phyloP scores from a whole-genome alignment of 2,888 invertebrate species.

The Netelia fuscicornis region DNA sequence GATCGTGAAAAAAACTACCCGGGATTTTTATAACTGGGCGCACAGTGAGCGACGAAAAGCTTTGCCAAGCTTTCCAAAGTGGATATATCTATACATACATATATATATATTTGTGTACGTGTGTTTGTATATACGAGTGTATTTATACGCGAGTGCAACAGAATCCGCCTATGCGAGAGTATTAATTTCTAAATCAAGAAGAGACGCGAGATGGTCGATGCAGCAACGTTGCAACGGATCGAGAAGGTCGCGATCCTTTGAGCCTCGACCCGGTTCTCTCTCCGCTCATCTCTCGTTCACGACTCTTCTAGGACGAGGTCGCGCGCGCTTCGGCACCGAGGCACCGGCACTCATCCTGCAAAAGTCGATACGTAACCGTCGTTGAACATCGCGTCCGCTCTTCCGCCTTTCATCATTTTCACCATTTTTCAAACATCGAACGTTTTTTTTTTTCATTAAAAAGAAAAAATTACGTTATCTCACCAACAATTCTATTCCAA shows the following conservation, averaged over 20 bases:
- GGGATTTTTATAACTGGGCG: background rate
- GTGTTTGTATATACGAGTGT: background rate
- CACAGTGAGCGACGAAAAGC: background rate
- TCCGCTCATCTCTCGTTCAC: slow-evolving; percentile 18
- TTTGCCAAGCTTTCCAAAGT: slow-evolving; percentile 2
- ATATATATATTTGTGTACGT: background rate
- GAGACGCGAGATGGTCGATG: slow-evolving; percentile 16
- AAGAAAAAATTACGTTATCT: background rate
- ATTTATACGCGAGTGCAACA: slow-evolving; percentile 1
- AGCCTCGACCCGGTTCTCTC: slow-evolving; percentile 53
- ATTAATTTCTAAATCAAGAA: slow-evolving; percentile 48
- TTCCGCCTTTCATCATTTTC: slow-evolving; percentile 33
- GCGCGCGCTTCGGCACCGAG: slow-evolving; percentile 27
- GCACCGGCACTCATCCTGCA: slow-evolving; percentile 48
- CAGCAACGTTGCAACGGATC: slow-evolving; percentile 18
- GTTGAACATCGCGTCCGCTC: slow-evolving; percentile 15
- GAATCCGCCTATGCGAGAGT: background rate
- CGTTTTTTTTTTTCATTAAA: background rate
- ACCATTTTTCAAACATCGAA: background rate
- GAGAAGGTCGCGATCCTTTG: slow-evolving; percentile 59
- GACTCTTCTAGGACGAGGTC: slow-evolving; percentile 54
- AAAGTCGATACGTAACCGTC: slow-evolving; percentile 51
- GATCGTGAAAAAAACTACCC: slow-evolving; percentile 5
- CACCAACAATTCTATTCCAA: too few species aligned
- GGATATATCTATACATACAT: background rate